Evolutionary conservation across 2,113 vertebrate species (phyloP).

Genomic region (Proterorhinus semilunaris): DNA sequence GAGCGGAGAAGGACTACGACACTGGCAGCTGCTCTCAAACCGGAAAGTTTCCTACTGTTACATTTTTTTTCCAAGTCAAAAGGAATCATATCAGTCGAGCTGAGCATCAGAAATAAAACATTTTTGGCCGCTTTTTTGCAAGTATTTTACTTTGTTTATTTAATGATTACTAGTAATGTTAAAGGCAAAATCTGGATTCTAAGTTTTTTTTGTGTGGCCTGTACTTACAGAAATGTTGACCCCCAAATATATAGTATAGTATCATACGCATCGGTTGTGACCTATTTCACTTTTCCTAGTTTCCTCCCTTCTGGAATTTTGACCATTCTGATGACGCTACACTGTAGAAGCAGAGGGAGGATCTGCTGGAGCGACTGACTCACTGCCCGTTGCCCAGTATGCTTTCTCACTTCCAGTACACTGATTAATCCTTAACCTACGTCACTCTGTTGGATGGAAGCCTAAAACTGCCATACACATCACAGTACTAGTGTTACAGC

Average conservation of each 20-base stretch:
- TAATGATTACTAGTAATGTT: too few species aligned
- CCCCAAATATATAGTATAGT: too few species aligned
- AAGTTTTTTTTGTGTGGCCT: too few species aligned
- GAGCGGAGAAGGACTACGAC: slow-evolving; percentile 35
- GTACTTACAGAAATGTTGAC: too few species aligned
- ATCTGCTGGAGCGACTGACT: slow-evolving; percentile 62
- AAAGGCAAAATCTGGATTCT: too few species aligned
- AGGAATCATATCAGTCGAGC: slow-evolving; percentile 38
- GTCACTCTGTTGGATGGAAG: slow-evolving; percentile 63
- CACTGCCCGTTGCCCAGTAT: slow-evolving; percentile 62
- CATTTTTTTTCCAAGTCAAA: slow-evolving; percentile 35
- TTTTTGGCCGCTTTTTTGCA: background rate
- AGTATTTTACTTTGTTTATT: too few species aligned
- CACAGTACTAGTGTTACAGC: slow-evolving; percentile 50
- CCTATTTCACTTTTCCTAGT: too few species aligned
- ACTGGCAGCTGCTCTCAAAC: slow-evolving; percentile 46
- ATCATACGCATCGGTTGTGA: too few species aligned
- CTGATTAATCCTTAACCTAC: slow-evolving; percentile 56
- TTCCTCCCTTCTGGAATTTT: too few species aligned
- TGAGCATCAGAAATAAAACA: slow-evolving; percentile 54
- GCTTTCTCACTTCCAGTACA: slow-evolving; percentile 68
- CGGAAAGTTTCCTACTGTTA: slow-evolving; percentile 53
- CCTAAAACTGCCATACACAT: slow-evolving; percentile 49
- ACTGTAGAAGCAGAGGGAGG: background rate
- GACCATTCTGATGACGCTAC: background rate